Conservation (phyloP, 2,113 vertebrate genomes). For the Entomyzon cyanotis region DNA sequence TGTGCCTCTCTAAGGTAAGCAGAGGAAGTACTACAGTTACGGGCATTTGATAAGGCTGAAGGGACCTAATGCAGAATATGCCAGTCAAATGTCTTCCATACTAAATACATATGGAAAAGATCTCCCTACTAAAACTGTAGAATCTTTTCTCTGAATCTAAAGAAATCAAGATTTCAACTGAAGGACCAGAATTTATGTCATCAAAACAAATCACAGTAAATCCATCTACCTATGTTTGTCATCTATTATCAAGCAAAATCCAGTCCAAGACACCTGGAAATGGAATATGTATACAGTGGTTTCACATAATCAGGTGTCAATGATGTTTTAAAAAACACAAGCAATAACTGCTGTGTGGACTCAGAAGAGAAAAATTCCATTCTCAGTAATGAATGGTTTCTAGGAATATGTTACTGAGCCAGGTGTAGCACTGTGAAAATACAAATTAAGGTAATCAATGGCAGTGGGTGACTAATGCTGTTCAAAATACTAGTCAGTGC, state of each 20-base stretch:
- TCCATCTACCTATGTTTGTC: background rate
- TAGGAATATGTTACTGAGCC: background rate
- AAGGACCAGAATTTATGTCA: background rate
- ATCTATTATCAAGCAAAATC: background rate
- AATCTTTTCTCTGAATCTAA: background rate
- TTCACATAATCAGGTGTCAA: background rate
- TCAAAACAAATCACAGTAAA: background rate
- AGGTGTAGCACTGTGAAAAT: background rate
- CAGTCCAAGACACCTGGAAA: background rate
- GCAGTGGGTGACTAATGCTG: background rate
- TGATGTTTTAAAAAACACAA: background rate
- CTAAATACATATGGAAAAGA: background rate
- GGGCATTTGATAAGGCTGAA: background rate
- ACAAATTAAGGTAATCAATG: background rate
- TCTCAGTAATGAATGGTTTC: background rate
- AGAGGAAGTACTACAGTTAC: background rate
- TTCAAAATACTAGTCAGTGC: background rate
- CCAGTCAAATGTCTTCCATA: background rate
- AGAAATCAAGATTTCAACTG: background rate
- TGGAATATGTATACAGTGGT: background rate
- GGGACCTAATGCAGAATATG: background rate
- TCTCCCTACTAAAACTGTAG: background rate
- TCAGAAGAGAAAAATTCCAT: background rate
- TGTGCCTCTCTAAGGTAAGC: background rate
- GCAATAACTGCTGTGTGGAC: background rate